These are phyloP conservation scores for Eubasilissa regina DNA, from an alignment of 1,140 invertebrate species.

Conservation along the genomic window DNA sequence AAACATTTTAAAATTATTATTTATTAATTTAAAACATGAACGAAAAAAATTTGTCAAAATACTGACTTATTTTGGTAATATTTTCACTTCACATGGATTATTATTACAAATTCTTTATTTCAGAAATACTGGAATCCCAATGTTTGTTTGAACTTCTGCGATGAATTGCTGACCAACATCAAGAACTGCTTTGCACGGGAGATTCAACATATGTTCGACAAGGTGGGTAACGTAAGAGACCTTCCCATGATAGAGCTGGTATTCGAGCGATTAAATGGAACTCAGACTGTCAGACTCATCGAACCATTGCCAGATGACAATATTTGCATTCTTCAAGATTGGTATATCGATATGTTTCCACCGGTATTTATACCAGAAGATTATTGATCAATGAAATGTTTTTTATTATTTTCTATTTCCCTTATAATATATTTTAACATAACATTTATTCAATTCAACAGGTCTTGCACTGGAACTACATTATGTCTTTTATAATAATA, in stretches of 20 bases:
- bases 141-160: constrained; percentile 51
- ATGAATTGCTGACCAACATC: constrained; percentile 41
- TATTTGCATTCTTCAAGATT: constrained; percentile 25
- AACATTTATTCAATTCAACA: no score
- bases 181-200: constrained; percentile 47
- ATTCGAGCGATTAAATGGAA: constrained; percentile 36
- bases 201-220: background rate
- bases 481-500: no score
- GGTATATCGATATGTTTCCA: constrained; percentile 31
- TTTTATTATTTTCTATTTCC: no score
- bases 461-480: no score
- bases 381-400: no score
- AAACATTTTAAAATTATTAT: no score
- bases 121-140: constrained; percentile 45
- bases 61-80: no score
- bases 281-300: background rate
- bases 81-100: no score
- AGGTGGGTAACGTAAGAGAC: constrained; percentile 11
- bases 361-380: background rate
- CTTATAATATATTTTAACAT: no score
- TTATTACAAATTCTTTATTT: constrained; percentile 8
- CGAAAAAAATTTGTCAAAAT: no score
- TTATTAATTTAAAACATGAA: no score
- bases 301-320: constrained; percentile 6
- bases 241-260: constrained; percentile 45